Evolutionary conservation across 1,140 invertebrate genomes (phyloP).

Genomic region (Heliothis virescens): DNA sequence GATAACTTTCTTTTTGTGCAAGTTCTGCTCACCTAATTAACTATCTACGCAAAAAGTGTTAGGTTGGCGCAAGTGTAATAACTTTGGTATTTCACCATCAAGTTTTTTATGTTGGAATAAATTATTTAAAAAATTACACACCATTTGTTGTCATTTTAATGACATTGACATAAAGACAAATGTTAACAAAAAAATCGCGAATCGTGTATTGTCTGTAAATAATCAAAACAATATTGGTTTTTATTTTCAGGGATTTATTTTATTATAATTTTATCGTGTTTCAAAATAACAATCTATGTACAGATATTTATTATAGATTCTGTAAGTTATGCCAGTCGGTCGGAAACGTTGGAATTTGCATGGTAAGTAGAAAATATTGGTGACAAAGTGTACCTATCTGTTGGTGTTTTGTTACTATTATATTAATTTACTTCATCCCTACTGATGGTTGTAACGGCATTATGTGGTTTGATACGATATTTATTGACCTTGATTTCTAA

Average conservation of each 20-base stretch:
- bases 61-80: not conserved
- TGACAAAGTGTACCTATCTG: not conserved
- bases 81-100: not conserved
- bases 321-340: conserved; percentile 78
- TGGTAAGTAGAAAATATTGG: conserved; percentile 78
- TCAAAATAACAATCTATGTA: conserved; percentile 45
- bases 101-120: not conserved
- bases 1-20: not conserved
- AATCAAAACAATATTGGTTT: conserved; percentile 50
- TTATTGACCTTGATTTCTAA: too few relatives aligned
- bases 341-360: conserved; percentile 87
- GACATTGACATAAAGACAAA: conserved; percentile 51
- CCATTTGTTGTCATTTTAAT: conserved; percentile 30
- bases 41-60: too few relatives aligned
- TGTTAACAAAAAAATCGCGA: conserved; percentile 39
- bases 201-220: conserved; percentile 33
- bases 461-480: too few relatives aligned
- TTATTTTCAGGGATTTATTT: conserved; percentile 10
- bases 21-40: too few relatives aligned
- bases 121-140: not conserved
- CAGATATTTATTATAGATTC: conserved; percentile 34
- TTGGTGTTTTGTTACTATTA: not conserved
- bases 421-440: not conserved
- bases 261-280: conserved; percentile 6
- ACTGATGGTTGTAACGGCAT: too few relatives aligned